Evolutionary conservation across 2,113 vertebrate species (phyloP).

Genomic region (Mirounga angustirostris): DNA sequence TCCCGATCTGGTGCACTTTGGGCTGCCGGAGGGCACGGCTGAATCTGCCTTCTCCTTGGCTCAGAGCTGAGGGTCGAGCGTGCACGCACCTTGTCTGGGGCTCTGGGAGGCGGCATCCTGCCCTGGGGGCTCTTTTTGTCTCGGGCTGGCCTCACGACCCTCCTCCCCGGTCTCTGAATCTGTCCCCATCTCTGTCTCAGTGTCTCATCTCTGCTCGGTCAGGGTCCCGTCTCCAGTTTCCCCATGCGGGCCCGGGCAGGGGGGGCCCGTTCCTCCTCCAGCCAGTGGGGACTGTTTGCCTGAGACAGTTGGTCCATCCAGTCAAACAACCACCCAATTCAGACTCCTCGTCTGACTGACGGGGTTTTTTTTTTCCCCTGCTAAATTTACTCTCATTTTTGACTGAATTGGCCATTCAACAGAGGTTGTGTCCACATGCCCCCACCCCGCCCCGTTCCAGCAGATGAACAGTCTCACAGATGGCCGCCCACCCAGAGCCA

Average conservation of each 20-base stretch:
- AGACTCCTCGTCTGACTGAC: conserved; percentile 76
- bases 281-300: conserved; percentile 60
- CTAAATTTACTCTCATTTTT: conserved; percentile 83
- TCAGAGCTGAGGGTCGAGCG: neutral
- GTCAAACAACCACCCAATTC: conserved; percentile 81
- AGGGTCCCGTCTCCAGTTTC: neutral
- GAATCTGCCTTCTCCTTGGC: accelerated
- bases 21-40: neutral
- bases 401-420: conserved; percentile 81
- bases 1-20: accelerated
- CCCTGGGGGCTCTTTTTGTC: neutral
- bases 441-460: neutral
- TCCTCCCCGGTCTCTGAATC: neutral
- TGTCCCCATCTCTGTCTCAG: no score
- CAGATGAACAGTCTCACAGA: conserved; percentile 57
- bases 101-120: neutral
- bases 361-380: conserved; percentile 56
- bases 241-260: neutral
- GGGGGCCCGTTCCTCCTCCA: neutral
- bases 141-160: neutral
- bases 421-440: conserved; percentile 73
- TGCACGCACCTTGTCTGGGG: accelerated
- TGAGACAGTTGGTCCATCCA: conserved; percentile 77
- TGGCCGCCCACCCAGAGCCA: neutral
- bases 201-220: neutral